These are phyloP conservation scores for Corythaixoides concolor DNA, from an alignment of 2,113 vertebrate genomes.

Conservation along the genomic window DNA sequence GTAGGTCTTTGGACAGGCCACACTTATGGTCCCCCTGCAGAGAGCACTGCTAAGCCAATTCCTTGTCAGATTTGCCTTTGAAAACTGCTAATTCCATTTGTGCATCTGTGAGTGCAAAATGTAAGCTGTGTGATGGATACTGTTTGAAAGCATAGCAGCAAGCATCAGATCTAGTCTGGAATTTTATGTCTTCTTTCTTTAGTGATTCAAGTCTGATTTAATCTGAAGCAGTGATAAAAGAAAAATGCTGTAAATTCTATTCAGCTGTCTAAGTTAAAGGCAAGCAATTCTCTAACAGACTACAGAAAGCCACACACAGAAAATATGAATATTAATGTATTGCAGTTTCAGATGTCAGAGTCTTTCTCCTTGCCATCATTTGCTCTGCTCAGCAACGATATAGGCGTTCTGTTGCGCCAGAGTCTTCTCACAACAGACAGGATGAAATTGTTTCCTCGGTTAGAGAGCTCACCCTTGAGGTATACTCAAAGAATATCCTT, in stretches of 20 bases:
- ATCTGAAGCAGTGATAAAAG: background rate
- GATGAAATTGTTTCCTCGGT: conserved; percentile 34
- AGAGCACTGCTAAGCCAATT: background rate
- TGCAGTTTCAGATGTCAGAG: background rate
- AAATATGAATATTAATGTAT: background rate
- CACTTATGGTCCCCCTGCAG: background rate
- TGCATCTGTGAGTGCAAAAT: background rate
- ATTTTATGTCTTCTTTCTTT: background rate
- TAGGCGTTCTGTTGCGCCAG: background rate
- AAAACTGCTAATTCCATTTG: background rate
- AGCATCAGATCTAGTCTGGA: background rate
- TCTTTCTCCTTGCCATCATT: background rate
- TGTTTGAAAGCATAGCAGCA: background rate
- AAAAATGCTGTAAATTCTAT: background rate
- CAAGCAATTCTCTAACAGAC: background rate
- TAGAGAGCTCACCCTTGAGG: conserved; percentile 67
- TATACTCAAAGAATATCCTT: conserved; percentile 34
- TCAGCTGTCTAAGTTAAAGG: background rate
- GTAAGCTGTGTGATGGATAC: background rate
- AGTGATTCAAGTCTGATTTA: background rate
- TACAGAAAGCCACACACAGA: background rate
- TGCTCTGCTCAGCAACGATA: background rate
- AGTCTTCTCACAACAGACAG: background rate
- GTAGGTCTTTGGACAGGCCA: background rate
- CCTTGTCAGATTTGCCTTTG: background rate